Conservation (phyloP, 2,888 invertebrate species). For the Ochropleura plecta region DNA sequence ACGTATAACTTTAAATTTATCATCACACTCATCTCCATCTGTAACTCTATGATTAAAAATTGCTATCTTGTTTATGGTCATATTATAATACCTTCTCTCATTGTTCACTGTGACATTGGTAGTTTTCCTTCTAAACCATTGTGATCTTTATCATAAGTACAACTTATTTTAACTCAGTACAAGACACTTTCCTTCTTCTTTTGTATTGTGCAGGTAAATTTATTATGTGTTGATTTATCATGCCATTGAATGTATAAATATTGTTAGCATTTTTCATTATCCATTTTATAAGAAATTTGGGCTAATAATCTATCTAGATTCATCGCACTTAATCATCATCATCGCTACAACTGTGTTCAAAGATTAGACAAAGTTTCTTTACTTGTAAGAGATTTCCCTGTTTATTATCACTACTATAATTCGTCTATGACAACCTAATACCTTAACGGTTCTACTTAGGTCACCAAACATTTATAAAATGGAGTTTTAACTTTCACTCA, state of each 20-base stretch:
- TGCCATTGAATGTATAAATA: neutral
- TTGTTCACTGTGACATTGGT: neutral
- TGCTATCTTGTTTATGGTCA: too few relatives aligned
- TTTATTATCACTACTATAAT: neutral
- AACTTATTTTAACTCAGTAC: neutral
- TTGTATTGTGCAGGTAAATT: neutral
- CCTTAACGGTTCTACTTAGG: neutral
- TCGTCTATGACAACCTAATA: neutral
- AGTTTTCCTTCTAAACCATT: neutral
- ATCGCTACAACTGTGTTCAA: neutral
- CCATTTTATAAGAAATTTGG: neutral
- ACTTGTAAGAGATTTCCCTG: neutral
- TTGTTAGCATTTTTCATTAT: neutral
- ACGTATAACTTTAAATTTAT: neutral
- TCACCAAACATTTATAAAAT: neutral
- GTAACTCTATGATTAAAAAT: neutral
- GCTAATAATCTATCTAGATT: constrained; percentile 7
- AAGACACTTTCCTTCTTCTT: too few relatives aligned
- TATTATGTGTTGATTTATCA: neutral
- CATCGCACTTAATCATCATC: neutral
- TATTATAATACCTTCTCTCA: neutral
- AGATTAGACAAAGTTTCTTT: neutral
- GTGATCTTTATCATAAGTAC: neutral
- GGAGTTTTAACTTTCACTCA: neutral
- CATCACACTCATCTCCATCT: neutral